A percentile compares a stretch with the other conserved stretches of the same genome.
phyloP scores from a whole-genome alignment of 2,113 vertebrate genomes.

The Oreochromis spilurus region DNA sequence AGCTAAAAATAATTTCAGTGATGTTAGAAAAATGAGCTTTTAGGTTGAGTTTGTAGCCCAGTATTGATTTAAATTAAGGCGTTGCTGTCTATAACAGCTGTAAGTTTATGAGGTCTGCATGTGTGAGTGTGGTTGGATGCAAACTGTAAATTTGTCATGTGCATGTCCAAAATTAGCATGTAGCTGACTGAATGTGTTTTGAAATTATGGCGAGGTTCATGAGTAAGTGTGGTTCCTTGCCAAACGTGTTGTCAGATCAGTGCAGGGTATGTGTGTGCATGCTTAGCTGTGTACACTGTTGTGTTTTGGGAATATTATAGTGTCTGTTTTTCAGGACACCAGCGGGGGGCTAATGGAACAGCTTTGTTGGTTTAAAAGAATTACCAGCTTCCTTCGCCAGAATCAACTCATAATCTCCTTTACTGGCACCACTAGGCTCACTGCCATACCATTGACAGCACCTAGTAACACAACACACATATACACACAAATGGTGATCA shows the following conservation, averaged over 20 bases:
- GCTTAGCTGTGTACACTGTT: conserved; percentile 24
- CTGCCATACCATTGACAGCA: conserved; percentile 40
- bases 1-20: not conserved
- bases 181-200: not conserved
- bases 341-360: conserved; percentile 96
- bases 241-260: not conserved
- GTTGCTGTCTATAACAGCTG: not conserved
- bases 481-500: conserved; percentile 70
- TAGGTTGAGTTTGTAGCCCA: not conserved
- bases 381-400: conserved; percentile 92
- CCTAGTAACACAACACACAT: conserved; percentile 29
- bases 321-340: conserved; percentile 89
- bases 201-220: not conserved
- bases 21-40: not conserved
- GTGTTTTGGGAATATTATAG: conserved; percentile 67
- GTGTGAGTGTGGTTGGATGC: not conserved
- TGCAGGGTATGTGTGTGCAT: not conserved
- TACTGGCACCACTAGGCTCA: conserved; percentile 74
- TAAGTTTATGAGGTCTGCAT: not conserved
- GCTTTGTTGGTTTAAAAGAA: conserved; percentile 98
- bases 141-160: not conserved
- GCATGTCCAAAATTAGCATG: not conserved
- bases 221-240: not conserved
- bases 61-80: not conserved
- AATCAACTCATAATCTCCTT: conserved; percentile 98